phyloP scores from a whole-genome alignment of 2,888 invertebrate species.

The Agriopis leucophaearia region DNA sequence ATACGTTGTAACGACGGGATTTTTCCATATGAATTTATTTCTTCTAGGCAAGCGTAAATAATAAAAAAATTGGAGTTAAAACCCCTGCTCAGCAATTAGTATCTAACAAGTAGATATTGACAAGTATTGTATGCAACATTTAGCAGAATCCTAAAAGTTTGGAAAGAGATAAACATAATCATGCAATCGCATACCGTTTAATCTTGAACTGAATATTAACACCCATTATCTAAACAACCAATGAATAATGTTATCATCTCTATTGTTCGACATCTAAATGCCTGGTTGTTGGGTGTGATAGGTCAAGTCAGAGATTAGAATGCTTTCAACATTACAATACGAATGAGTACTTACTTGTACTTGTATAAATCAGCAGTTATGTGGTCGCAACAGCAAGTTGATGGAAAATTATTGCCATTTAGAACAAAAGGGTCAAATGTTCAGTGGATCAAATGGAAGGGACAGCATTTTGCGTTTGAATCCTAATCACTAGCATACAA shows the following conservation, averaged over 20 bases:
- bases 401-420: slow-evolving; percentile 1
- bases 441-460: neutral
- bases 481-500: neutral
- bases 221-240: slow-evolving; percentile 28
- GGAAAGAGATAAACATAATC: neutral
- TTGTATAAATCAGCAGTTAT: slow-evolving; percentile 2
- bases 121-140: neutral
- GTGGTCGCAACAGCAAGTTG: neutral
- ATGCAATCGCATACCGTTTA: slow-evolving; percentile 5
- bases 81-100: no score
- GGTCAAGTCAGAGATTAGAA: slow-evolving; percentile 36
- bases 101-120: neutral
- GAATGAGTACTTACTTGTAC: neutral
- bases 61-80: no score
- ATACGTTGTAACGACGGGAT: no score
- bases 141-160: neutral
- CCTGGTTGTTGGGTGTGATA: slow-evolving; percentile 21
- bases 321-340: slow-evolving; percentile 22
- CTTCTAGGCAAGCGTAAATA: no score
- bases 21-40: no score
- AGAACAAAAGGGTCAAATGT: neutral
- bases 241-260: slow-evolving; percentile 22
- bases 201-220: slow-evolving; percentile 21
- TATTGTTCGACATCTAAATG: slow-evolving; percentile 28
- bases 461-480: neutral